Evolutionary conservation across 1,140 invertebrate species (phyloP), one percentile per base, ranked within the genome.

Genomic region (Drosophila oshimai): DNA sequence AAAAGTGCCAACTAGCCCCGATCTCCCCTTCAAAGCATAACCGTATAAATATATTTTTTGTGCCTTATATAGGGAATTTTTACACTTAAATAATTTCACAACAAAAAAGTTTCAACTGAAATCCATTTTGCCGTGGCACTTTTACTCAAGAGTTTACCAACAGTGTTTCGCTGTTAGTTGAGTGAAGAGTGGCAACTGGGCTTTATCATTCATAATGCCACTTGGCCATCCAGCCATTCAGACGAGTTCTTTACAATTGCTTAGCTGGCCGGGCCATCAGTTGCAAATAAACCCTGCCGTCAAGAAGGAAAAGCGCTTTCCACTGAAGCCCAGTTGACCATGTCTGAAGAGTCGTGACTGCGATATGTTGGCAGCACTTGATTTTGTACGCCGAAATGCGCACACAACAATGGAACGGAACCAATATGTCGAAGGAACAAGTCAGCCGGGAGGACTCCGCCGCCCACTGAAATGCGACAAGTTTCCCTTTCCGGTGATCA

Each of bases 341-440:
- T 55, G 73, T 45, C 28, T 44, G 20, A 65, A 2, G 20, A 65
- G 20, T 73, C 44, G 36, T 68, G 54, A 72, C 42, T 55, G 45
- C 57, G 46, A 69, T 64, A 64, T 79, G 50, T 68, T 73, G 36
- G 45, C 58, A 37, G 41, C 50, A 72, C 74, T 77, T 77, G 46
- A 77, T 62, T 69, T 72, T 31, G 22, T 50, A 50, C 47, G 72
- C 54, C 55, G 47, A 75, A 75, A 45, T 62, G 73, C 50, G 50
- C 67, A 60, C 51, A 55, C 36, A 62, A 79, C 70, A 79, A 79
- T 74, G 64, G 22, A 58, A 29, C 62, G 64, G 39, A 65, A 50
- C 60, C 55, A 53, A 79, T 79, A 79, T 74, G 50, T 74, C 50
- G 31, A 12, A 60, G 73, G 26, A 46, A 50, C 46, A 44, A 60